Evolutionary conservation across 2,888 invertebrate genomes (phyloP).

Genomic region (Megaustenia siamemsis): DNA sequence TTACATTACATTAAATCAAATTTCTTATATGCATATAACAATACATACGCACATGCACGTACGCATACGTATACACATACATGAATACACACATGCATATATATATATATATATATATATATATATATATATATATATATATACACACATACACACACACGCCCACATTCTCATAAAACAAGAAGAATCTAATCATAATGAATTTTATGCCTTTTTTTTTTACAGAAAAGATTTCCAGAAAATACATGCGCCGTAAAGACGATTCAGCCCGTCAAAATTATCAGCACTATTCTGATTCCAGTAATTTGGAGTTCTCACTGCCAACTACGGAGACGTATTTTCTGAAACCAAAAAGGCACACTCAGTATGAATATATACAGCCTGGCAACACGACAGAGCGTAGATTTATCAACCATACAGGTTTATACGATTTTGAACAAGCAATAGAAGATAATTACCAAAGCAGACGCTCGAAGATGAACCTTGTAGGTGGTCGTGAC

Average conservation of each 20-base stretch:
- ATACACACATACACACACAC: no score
- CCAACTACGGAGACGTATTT: not conserved
- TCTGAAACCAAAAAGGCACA: not conserved
- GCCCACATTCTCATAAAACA: no score
- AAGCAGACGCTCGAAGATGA: not conserved
- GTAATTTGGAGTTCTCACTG: no score
- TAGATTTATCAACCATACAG: not conserved
- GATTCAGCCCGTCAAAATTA: not conserved
- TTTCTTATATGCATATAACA: no score
- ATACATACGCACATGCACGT: no score
- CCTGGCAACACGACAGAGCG: not conserved
- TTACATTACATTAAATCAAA: no score
- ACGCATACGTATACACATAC: no score
- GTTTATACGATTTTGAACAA: not conserved
- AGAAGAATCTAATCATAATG: no score
- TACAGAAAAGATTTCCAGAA: not conserved
- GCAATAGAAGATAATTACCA: not conserved
- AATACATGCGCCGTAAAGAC: not conserved
- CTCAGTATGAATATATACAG: not conserved
- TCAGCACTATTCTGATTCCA: not conserved
- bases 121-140: no score
- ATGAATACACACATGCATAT: no score
- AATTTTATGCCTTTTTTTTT: no score
- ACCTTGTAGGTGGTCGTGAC: not conserved
- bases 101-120: no score